A percentile compares a stretch with the other conserved stretches of the same genome.
Evolutionary conservation across 2,113 vertebrate species (phyloP).

Genomic region (Hipposideros armiger): DNA sequence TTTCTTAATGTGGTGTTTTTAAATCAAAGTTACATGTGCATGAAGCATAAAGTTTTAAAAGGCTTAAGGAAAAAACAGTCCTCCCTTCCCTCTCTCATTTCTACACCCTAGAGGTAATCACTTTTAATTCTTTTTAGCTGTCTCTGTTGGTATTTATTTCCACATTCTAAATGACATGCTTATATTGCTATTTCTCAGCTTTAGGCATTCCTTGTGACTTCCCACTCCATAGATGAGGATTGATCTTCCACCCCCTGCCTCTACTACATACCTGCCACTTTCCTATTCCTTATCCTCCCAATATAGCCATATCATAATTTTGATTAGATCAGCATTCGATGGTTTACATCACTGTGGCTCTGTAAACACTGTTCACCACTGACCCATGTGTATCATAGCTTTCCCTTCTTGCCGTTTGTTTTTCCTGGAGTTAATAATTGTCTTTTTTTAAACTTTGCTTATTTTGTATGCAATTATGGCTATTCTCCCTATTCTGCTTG

Average conservation of each 20-base stretch:
- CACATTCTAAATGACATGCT: neutral
- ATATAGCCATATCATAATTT: neutral
- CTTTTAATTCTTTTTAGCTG: neutral
- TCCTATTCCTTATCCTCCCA: neutral
- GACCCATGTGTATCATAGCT: neutral
- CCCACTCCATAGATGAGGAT: neutral
- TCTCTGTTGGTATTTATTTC: neutral
- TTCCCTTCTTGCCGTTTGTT: neutral
- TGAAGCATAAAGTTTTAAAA: neutral
- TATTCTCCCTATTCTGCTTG: neutral
- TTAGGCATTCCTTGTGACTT: neutral
- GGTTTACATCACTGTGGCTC: neutral
- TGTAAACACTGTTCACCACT: neutral
- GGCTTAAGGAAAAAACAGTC: neutral
- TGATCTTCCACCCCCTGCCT: neutral
- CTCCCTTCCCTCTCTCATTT: neutral
- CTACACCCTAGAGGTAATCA: neutral
- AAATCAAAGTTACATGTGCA: neutral
- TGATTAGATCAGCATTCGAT: neutral
- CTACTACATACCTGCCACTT: neutral
- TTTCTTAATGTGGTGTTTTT: slow-evolving; percentile 19
- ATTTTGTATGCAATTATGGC: neutral
- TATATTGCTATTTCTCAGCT: neutral
- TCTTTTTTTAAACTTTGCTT: neutral
- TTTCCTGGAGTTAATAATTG: neutral